These are phyloP conservation scores for Matsumyia berberina DNA, from an alignment of 2,888 invertebrate genomes.

Conservation along the genomic window DNA sequence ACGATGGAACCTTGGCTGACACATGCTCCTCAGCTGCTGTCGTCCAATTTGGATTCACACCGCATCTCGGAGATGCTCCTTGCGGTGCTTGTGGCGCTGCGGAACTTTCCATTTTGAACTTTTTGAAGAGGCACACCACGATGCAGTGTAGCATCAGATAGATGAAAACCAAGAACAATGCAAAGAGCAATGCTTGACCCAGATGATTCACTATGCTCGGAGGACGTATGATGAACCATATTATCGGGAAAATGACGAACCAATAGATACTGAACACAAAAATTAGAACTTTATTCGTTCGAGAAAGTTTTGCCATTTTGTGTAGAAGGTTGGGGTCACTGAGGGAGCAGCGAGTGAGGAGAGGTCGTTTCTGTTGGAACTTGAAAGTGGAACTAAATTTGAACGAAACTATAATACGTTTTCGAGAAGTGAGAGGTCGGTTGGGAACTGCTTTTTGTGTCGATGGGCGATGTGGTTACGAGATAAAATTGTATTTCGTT, in stretches of 20 bases:
- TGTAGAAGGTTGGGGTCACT: neutral
- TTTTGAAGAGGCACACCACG: conserved; percentile 73
- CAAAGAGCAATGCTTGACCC: conserved; percentile 71
- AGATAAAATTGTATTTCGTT: conserved; percentile 36
- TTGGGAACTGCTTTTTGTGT: neutral
- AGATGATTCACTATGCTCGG: conserved; percentile 62
- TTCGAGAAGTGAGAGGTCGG: neutral
- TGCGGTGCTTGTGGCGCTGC: neutral
- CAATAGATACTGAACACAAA: conserved; percentile 77
- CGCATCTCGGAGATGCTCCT: neutral
- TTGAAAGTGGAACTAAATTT: conserved; percentile 22
- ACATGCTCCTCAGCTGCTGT: conserved; percentile 9
- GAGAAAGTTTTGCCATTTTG: conserved; percentile 52
- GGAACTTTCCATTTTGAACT: conserved; percentile 37
- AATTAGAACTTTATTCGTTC: conserved; percentile 61
- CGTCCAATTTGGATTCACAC: conserved; percentile 31
- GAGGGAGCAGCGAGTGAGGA: neutral
- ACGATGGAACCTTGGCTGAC: conserved; percentile 2
- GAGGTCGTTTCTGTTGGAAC: conserved; percentile 13
- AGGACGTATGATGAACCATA: conserved; percentile 78
- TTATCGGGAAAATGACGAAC: conserved; percentile 78
- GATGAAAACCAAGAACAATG: conserved; percentile 66
- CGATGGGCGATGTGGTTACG: conserved; percentile 27
- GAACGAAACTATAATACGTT: neutral
- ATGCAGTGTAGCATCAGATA: conserved; percentile 76